These are phyloP conservation scores for Oreotrochilus melanogaster DNA, from an alignment of 2,113 vertebrate species.

Conservation along the genomic window DNA sequence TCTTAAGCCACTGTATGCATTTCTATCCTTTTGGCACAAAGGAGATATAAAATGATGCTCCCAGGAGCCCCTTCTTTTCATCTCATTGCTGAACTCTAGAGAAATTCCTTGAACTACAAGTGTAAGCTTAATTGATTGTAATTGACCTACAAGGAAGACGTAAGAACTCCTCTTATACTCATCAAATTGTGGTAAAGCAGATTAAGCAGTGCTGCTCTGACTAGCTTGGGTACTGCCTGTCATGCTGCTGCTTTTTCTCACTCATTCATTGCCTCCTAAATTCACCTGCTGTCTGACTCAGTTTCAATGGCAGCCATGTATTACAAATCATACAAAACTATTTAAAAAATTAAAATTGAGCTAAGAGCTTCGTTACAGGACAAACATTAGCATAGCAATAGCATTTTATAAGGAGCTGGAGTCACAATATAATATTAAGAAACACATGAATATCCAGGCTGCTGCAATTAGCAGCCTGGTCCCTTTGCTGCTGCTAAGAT, in stretches of 20 bases:
- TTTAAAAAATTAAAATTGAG: neutral
- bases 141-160: neutral
- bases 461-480: neutral
- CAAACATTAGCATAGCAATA: neutral
- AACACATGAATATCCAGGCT: neutral
- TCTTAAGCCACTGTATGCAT: neutral
- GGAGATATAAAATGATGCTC: neutral
- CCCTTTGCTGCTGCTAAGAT: neutral
- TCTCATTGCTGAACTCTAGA: neutral
- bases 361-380: neutral
- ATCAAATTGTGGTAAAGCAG: neutral
- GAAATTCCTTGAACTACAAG: neutral
- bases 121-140: neutral
- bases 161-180: neutral
- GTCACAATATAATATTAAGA: neutral
- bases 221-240: neutral
- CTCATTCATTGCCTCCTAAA: neutral
- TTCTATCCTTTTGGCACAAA: fast-evolving
- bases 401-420: neutral
- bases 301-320: neutral
- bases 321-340: neutral
- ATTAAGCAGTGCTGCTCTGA: neutral
- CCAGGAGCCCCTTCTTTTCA: neutral
- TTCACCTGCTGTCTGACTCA: neutral
- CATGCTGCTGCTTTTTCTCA: neutral